Evolutionary conservation across 2,797 vertebrate species (phyloP), one percentile per base, ranked within the genome.

Genomic region (Neopelma chrysocephalum): DNA sequence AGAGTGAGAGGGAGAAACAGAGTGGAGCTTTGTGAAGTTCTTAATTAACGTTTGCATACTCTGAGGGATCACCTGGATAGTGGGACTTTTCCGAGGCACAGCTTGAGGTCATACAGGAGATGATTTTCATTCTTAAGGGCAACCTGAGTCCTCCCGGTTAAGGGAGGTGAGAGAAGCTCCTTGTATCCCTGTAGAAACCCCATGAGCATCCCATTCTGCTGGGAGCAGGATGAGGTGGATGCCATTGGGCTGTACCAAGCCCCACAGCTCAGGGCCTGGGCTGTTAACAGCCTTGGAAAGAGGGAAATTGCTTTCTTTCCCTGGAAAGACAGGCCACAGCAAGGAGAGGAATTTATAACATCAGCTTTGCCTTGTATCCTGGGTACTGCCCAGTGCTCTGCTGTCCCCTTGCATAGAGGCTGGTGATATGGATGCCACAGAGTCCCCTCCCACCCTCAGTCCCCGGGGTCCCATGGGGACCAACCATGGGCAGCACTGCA

Each of bases 201-300:
- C 21, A 1, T 1, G 2, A 25, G 22, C 11, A 3, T 8, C 43
- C 42, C 5, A 10, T 50, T 29, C 51, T 27, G 42, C 12, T 12
- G 53, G 85, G 40, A 51, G 10, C 22, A 15, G 65, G 48, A 47
- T 29, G 15, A 32, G 42, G 14, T 1, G 32, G 21, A 11, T 34
- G 21, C 22, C 20, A 4, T 1, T 3, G 60, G 48, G 26, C 31
- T 38, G 40, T 8, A 50, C 32, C 6, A 26, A n/a, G 16, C 1
- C 36, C 45, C 26, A n/a, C 32, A 23, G 6, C 2, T 2, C 26
- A 15, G 45, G 10, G 29, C 7, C 29, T 18, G 45, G 15, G 34
- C 38, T 15, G 9, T 20, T 27, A 8, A 31, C 51, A 77, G 34
- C 34, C 26, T 40, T 3, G 6, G 19, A 29, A 53, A 19, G 65